Evolutionary conservation across 2,797 vertebrate genomes (phyloP).

Genomic region (Acanthurus tractus): DNA sequence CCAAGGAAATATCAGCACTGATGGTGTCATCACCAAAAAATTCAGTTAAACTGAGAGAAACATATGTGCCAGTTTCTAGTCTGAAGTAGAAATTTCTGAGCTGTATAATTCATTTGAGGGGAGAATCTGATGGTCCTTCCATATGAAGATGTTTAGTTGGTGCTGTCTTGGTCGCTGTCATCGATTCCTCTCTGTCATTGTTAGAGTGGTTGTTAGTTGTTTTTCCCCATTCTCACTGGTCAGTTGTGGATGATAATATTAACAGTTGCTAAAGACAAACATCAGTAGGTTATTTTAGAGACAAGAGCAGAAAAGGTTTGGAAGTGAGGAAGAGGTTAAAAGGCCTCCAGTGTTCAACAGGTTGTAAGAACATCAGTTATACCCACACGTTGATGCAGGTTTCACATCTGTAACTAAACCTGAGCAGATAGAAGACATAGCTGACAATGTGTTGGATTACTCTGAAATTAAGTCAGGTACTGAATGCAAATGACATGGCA

Average conservation of each 20-base stretch:
- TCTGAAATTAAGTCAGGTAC: too few species aligned
- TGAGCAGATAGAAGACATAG: too few species aligned
- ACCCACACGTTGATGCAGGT: too few species aligned
- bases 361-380: background rate
- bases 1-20: conserved; percentile 38
- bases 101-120: background rate
- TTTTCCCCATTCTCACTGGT: background rate
- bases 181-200: background rate
- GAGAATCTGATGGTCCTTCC: background rate
- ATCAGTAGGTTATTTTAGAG: background rate
- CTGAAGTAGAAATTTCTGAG: background rate
- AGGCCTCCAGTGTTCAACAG: background rate
- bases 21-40: conserved; percentile 5
- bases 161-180: background rate
- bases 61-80: background rate
- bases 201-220: background rate
- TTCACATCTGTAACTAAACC: too few species aligned
- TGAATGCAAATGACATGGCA: too few species aligned
- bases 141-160: too few species aligned
- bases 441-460: too few species aligned
- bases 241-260: background rate
- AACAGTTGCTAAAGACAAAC: background rate
- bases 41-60: conserved; percentile 19
- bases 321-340: background rate
- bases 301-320: background rate